Conservation (phyloP, 2,113 vertebrate genomes). For the Girardinichthys multiradiatus region DNA sequence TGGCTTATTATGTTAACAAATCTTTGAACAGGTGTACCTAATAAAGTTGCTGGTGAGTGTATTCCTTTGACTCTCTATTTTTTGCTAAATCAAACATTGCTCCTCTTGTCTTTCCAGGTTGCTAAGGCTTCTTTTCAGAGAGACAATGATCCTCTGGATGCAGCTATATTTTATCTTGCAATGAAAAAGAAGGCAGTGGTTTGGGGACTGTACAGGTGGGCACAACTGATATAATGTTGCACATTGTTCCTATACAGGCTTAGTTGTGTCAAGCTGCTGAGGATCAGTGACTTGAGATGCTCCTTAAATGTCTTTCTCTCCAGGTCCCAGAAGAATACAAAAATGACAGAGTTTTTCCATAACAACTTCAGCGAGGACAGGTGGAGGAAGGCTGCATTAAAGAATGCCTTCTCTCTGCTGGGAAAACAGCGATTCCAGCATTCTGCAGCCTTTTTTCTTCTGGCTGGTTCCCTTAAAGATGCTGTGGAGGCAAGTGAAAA, state of each 20-base stretch:
- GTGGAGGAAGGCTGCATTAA: slow-evolving; percentile 96
- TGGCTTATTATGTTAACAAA: too few species aligned
- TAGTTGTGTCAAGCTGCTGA: slow-evolving; percentile 19
- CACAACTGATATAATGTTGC: slow-evolving; percentile 13
- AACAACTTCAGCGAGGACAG: slow-evolving; percentile 96
- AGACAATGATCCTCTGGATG: slow-evolving; percentile 95
- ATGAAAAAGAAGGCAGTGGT: slow-evolving; percentile 98
- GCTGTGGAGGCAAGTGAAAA: slow-evolving; percentile 90
- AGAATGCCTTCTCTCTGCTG: slow-evolving; percentile 96
- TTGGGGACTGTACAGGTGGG: slow-evolving; percentile 96
- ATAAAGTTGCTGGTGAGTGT: too few species aligned
- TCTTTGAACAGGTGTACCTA: too few species aligned
- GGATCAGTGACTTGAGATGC: slow-evolving; percentile 16
- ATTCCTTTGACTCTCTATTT: too few species aligned
- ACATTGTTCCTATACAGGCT: slow-evolving; percentile 14
- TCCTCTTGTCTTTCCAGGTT: slow-evolving; percentile 81
- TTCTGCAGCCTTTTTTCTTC: slow-evolving; percentile 95
- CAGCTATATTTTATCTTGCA: slow-evolving; percentile 95
- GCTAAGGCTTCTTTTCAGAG: slow-evolving; percentile 94
- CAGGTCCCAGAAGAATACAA: slow-evolving; percentile 91
- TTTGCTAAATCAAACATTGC: slow-evolving; percentile 24
- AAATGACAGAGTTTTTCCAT: slow-evolving; percentile 98
- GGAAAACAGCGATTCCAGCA: slow-evolving; percentile 98
- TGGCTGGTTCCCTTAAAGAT: slow-evolving; percentile 95
- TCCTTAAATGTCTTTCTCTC: slow-evolving; percentile 28